Base-by-base conservation (phyloP, 2,797 vertebrate species). In the Phoeniculus purpureus region DNA sequence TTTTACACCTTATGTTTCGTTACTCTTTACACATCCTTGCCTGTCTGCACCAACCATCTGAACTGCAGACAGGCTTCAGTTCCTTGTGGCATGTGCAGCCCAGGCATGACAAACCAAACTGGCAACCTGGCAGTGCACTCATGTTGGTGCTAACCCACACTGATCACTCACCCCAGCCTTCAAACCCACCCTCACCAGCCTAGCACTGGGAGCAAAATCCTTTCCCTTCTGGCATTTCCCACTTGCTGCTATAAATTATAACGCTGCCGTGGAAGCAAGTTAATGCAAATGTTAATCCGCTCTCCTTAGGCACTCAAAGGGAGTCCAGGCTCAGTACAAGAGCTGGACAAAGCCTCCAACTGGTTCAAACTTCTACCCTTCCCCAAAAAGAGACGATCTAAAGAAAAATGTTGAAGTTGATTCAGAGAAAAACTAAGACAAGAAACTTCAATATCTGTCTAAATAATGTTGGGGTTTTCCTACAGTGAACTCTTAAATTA, bases 1-100 rank as follows among this genome's bases (percentile, higher is more conserved):
- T 55, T 65, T 76, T 43, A 20, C 56, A 91, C 87, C 52, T 50
- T 67, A 52, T 62, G 50, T 60, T 95, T 85, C 54, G 54, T 90
- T 87, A 27, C 71, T 87, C 47, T 89, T 90, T 58, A 37, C 58
- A 52, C 17, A 59, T 29, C 59, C 32, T 78, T 80, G 68, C 7
- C 67, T 9, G 1, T 47, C 64, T 67, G 31, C 25, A 75, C 20
- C 16, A 23, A 64, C 20, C 66, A 81, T 62, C 26, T 54, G 71
- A 66, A 76, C 22, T 51, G 51, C 31, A 52, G 21, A 4, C 27
- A 50, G 48, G 19, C 31, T 25, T 70, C 67, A 65, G 26, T 31
- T 74, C 58, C 29, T 19, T 1, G 0, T 43, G 43, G 51, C 32
- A 29, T 20, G 22, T 2, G 2, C 65, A 67, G 23, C 43, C 26